Percentiles rank a stretch among this genome's conserved stretches.
These are phyloP conservation scores for Hephaestus fuliginosus DNA, from an alignment of 2,797 vertebrate species.

Conservation along the genomic window DNA sequence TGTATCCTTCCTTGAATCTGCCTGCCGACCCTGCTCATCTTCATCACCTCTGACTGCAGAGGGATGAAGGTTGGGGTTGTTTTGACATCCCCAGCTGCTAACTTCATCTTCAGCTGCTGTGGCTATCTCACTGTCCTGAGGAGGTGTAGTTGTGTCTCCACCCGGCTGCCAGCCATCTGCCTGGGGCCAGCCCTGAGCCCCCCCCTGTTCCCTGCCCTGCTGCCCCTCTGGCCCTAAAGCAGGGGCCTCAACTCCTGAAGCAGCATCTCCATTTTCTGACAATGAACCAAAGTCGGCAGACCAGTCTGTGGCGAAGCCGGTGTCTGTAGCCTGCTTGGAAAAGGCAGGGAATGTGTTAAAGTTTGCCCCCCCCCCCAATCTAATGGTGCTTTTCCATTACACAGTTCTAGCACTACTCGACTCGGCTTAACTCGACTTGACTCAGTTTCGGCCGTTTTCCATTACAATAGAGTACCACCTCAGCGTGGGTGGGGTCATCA, in stretches of 20 bases:
- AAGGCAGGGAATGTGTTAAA: conserved; percentile 62
- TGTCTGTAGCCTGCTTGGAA: conserved; percentile 86
- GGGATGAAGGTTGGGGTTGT: conserved; percentile 74
- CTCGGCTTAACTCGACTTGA: no score
- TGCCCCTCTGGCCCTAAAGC: conserved; percentile 67
- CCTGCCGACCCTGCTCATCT: conserved; percentile 31
- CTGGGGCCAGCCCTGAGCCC: conserved; percentile 75
- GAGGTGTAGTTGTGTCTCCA: conserved; percentile 66
- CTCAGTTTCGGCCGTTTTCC: no score
- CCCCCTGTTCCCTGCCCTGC: conserved; percentile 68
- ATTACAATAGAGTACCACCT: no score
- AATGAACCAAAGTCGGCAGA: conserved; percentile 87
- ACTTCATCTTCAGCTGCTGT: conserved; percentile 77
- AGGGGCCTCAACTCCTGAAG: conserved; percentile 37
- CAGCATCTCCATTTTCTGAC: conserved; percentile 72
- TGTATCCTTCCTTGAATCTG: conserved; percentile 34
- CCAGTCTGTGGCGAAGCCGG: conserved; percentile 83
- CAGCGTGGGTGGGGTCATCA: no score
- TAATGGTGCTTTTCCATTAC: no score
- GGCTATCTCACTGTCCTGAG: conserved; percentile 64
- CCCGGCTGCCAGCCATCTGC: conserved; percentile 57
- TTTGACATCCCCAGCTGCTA: conserved; percentile 82
- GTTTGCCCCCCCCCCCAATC: conserved; percentile 32
- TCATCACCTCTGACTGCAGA: conserved; percentile 49
- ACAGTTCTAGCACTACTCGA: no score